These are phyloP conservation scores for Metaphire vulgaris DNA, from an alignment of 1,140 invertebrate species.

Conservation along the genomic window DNA sequence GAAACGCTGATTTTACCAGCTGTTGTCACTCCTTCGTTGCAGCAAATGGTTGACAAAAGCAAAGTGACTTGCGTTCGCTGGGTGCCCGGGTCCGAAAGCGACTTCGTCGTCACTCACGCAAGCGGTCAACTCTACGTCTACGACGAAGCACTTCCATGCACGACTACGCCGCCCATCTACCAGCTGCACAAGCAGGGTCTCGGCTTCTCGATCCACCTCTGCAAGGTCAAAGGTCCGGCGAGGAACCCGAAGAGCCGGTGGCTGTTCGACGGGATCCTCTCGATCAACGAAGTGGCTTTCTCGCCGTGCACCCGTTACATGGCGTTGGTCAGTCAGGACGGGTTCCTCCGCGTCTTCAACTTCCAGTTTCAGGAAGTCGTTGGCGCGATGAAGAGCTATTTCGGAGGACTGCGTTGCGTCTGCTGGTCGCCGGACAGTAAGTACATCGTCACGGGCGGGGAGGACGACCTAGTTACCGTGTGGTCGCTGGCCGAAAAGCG, in stretches of 20 bases:
- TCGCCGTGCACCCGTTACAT: slow-evolving; percentile 48
- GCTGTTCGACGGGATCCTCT: slow-evolving; percentile 61
- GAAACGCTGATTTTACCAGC: no score
- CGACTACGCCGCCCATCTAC: slow-evolving; percentile 72
- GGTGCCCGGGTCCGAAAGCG: slow-evolving; percentile 84
- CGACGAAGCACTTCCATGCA: slow-evolving; percentile 87
- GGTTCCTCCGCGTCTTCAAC: slow-evolving; percentile 89
- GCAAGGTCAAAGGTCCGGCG: slow-evolving; percentile 83
- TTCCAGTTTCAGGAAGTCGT: slow-evolving; percentile 94
- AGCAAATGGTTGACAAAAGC: slow-evolving; percentile 95
- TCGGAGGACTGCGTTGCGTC: slow-evolving; percentile 86
- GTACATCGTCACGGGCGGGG: slow-evolving; percentile 91
- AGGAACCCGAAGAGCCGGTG: slow-evolving; percentile 80
- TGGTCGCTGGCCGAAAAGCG: slow-evolving; percentile 87
- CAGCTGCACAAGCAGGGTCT: slow-evolving; percentile 92
- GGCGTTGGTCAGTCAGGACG: slow-evolving; percentile 78
- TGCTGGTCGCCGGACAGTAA: slow-evolving; percentile 81
- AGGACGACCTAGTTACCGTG: slow-evolving; percentile 95
- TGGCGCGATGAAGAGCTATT: slow-evolving; percentile 76
- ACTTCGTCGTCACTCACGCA: slow-evolving; percentile 87
- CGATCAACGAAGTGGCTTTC: slow-evolving; percentile 9
- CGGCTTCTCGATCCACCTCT: slow-evolving; percentile 85
- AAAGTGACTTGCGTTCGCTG: slow-evolving; percentile 96
- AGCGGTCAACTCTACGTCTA: slow-evolving; percentile 97
- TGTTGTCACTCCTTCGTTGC: no score